Base-by-base conservation (phyloP, 1,140 invertebrate species). In the Drosophila ironensis region DNA sequence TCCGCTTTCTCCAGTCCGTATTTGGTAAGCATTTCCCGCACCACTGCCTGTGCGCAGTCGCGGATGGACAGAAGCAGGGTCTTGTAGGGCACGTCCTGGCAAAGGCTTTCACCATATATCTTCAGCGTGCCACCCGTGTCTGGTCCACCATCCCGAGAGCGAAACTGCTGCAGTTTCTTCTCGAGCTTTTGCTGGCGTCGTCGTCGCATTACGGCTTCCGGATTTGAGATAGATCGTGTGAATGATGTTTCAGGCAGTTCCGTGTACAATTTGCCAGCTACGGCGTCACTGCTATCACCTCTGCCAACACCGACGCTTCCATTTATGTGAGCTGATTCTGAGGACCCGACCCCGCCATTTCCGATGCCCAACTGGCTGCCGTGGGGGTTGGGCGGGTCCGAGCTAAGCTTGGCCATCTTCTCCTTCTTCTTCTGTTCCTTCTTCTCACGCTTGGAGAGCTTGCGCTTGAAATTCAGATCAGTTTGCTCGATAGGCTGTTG, bases 351-450 rank as follows among this genome's bases (percentile, higher is more conserved):
- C 11, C 52, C 54, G 25, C 78, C 69, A 24, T 72, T 87, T 38
- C 69, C 66, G 88, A 69, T 94, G 91, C 82, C 81, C 54, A 81
- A 28, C 16, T 81, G 78, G 35, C 73, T 81, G 60, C 71, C 72
- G 48, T 82, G 67, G 19, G 69, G n/a, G 9, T 48, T 44, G 92
- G 94, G 54, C 6, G 94, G 93, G 71, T 96, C 95, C 59, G 94
- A 95, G 91, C 96, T 96, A 54, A 96, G 91, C 90, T 96, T 92
- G 17, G 95, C 95, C 44, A 98, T 91, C 91, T 99, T 98, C 82
- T 99, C 97, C 89, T 98, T 96, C 88, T 99, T 99, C 91, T 99
- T 99, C 88, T 98, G 93, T 89, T 99, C 97, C 89, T 99, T 99
- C 91, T 99, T 99, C 88, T 99, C 98, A 42, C 98, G 92, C 91